Percentiles rank a stretch among this genome's conserved stretches.
Evolutionary conservation across 2,888 invertebrate genomes (phyloP).

Genomic region (Allophyes oxyacanthae): DNA sequence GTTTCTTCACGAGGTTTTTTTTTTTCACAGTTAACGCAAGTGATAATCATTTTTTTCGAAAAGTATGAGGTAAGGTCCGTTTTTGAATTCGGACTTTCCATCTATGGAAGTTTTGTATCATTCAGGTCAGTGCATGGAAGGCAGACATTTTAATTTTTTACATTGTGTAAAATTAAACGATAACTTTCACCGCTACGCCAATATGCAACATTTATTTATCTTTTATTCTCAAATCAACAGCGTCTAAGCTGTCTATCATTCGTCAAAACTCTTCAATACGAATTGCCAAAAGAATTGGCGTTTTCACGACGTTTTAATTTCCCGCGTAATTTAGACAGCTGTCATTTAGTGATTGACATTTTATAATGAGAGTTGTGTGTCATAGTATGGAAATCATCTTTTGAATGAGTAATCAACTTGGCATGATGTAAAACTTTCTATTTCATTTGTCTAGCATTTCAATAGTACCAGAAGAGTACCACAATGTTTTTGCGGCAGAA

Average conservation of each 20-base stretch:
- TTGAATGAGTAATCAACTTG: conserved; percentile 68
- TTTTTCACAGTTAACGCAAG: too few species aligned
- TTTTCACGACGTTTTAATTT: conserved; percentile 42
- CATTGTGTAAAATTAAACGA: too few species aligned
- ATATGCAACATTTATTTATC: too few species aligned
- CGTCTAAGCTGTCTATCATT: conserved; percentile 5
- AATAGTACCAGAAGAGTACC: conserved; percentile 54
- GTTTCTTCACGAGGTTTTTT: too few species aligned
- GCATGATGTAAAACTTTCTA: conserved; percentile 68
- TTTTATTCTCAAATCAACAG: too few species aligned
- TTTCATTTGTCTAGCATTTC: conserved; percentile 72
- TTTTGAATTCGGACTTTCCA: too few species aligned
- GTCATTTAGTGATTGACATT: conserved; percentile 52
- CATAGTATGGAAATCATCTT: conserved; percentile 53
- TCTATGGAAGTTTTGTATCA: too few species aligned
- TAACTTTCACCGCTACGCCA: too few species aligned
- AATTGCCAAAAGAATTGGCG: conserved; percentile 16
- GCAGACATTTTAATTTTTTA: too few species aligned
- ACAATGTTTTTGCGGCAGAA: conserved; percentile 29
- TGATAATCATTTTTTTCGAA: too few species aligned
- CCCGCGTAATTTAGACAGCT: conserved; percentile 57
- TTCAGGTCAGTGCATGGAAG: too few species aligned
- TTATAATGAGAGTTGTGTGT: conserved; percentile 39
- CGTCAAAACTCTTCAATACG: conserved; percentile 19
- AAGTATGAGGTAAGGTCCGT: too few species aligned